Evolutionary conservation across 2,113 vertebrate species (phyloP).

Genomic region (Clinocottus analis): DNA sequence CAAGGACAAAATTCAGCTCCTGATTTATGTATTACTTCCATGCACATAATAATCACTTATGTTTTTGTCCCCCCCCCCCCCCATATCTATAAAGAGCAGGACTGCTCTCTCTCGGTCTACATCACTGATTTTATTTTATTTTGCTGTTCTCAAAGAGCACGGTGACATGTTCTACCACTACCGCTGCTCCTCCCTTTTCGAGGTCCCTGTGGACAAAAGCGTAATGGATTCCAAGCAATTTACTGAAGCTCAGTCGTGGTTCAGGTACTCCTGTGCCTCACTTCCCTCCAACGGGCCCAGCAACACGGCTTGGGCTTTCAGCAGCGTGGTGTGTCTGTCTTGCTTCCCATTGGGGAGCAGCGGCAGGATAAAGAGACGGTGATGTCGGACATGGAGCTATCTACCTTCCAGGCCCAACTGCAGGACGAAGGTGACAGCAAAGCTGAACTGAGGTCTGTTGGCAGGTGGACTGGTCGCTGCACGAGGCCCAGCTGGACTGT

Average conservation of each 20-base stretch:
- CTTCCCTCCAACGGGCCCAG: too few relatives aligned
- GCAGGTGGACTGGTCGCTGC: too few relatives aligned
- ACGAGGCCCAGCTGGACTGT: too few relatives aligned
- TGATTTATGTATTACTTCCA: neutral
- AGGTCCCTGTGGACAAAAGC: too few relatives aligned
- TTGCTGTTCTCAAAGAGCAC: slow-evolving; percentile 19
- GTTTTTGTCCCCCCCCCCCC: neutral
- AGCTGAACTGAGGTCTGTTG: too few relatives aligned
- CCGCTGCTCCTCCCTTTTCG: slow-evolving; percentile 12
- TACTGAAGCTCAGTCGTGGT: too few relatives aligned
- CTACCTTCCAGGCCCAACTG: too few relatives aligned
- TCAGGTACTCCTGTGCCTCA: too few relatives aligned
- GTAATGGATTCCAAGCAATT: too few relatives aligned
- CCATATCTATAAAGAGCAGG: neutral
- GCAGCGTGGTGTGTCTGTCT: neutral
- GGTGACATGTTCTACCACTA: slow-evolving; percentile 23
- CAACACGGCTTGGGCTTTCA: neutral
- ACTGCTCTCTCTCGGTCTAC: neutral
- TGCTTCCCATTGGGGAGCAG: neutral
- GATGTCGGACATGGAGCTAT: neutral
- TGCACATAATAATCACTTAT: neutral
- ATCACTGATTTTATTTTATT: slow-evolving; percentile 15
- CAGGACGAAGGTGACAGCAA: too few relatives aligned
- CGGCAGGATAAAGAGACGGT: neutral
- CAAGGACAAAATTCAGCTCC: neutral